Base-by-base conservation (phyloP, 2,113 vertebrate genomes). In the Cynoglossus semilaevis region DNA sequence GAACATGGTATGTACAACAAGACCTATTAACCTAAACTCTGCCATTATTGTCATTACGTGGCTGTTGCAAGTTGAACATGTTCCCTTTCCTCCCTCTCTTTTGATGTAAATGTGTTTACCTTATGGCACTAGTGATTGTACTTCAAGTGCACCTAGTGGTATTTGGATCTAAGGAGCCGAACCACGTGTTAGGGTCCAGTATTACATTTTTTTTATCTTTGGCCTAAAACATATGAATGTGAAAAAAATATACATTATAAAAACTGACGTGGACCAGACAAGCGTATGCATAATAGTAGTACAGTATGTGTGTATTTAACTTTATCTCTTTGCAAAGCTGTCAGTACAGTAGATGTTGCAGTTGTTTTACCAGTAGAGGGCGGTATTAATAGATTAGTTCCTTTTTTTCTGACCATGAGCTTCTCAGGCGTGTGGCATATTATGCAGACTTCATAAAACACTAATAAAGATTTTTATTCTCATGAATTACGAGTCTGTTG, bases 401-500 rank as follows among this genome's bases (percentile, higher is more conserved):
- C 58, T 51, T 57, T 67, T 59, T 70, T 88, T 88, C 88, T 93
- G 91, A 93, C 85, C 80, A 93, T 92, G 93, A 94, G 91, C 93
- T 94, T 91, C 90, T 95, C 92, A 93, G 93, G 92, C 77, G 91
- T 94, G 93, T 94, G 94, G 91, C 92, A 89, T 88, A 88, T 88
- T 94, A 94, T 95, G 93, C 93, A 92, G 94, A 94, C 91, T 94
- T 94, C 92, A 94, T 94, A 93, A 95, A 95, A 95, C 94, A 94
- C 94, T 96, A 96, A 96, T 96, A 95, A 96, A 95, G 90, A 86
- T 91, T 94, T 93, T 93, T 94, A 93, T 94, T 95, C 93, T 95
- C 93, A 91, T 87, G 74, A 53, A 48, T 76, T 19, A 16, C 58
- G 50, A 57, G 55, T 38, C 7, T 74, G 16, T 34, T 65, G 41